Base-by-base conservation (phyloP, 2,797 vertebrate genomes). In the Tolypeutes matacus region DNA sequence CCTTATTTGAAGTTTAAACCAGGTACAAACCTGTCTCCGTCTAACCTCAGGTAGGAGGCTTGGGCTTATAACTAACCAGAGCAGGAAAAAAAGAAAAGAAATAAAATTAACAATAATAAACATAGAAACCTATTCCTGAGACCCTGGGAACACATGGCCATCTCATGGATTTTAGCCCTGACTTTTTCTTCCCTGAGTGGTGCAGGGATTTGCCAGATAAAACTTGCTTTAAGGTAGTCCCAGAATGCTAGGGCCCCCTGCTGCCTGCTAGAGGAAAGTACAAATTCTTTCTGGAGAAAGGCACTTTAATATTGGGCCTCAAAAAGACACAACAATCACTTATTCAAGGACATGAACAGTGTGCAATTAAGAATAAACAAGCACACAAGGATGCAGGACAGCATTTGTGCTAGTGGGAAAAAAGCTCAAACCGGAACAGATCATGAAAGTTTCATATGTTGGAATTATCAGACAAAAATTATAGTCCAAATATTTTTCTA, bases 1-100 rank as follows among this genome's bases (percentile, higher is more conserved):
- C 56, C n/a, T 93, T 77, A 76, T 72, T 87, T 23, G 31, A 75
- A 56, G 13, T 83, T 85, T 91, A 86, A 86, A 76, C 7, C 39
- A 91, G 31, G 34, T 36, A 46, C 70, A 86, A 60, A 21, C 20
- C 36, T 39, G 29, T 51, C 20, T 90, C 18, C 34, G 81, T 92
- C 10, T 60, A 75, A 92, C 6, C 56, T 7, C 21, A 95, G 11
- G 2, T 11, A 60, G 27, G 36, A 73, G 5, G 4, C 60, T 70
- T 81, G 31, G 36, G 14, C 13, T 96, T 96, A 78, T 51, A 60
- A 51, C 8, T 60, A 82, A 85, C 14, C 29, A 83, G 18, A 88
- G 9, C 10, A 76, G 65, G 49, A 36, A n/a, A 60, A 12, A 23
- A 62, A 76, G 36, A 36, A 65, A 18, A 25, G 53, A 73, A 80